Evolutionary conservation across 2,797 vertebrate genomes (phyloP).

Genomic region (Kryptolebias ocellatus): DNA sequence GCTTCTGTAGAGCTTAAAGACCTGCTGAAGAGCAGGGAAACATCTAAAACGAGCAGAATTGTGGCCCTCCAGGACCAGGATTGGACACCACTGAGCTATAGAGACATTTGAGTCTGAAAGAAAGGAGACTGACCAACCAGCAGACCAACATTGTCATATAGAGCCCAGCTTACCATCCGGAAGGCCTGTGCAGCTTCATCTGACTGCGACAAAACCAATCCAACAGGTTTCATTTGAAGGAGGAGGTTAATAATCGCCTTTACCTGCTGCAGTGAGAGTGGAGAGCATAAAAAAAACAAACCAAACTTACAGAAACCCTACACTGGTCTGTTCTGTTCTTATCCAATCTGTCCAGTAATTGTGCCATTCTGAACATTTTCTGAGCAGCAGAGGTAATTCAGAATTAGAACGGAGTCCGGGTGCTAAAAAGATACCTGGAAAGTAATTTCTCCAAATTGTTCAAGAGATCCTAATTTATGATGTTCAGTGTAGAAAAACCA

Average conservation of each 20-base stretch:
- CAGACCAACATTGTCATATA: not conserved
- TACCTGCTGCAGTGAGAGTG: slow-evolving; percentile 18
- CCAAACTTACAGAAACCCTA: slow-evolving; percentile 4
- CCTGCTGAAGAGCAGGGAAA: too few species aligned
- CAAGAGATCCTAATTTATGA: slow-evolving; percentile 9
- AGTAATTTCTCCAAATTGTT: slow-evolving; percentile 31
- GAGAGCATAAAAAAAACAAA: slow-evolving; percentile 20
- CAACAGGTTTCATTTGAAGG: slow-evolving; percentile 27
- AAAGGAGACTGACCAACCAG: slow-evolving; percentile 2
- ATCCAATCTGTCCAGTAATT: slow-evolving; percentile 12
- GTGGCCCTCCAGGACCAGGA: too few species aligned
- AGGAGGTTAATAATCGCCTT: slow-evolving; percentile 13
- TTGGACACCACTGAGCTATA: too few species aligned
- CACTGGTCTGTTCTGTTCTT: not conserved
- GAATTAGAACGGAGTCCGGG: slow-evolving; percentile 4
- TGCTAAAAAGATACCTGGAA: slow-evolving; percentile 11
- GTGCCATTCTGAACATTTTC: slow-evolving; percentile 1
- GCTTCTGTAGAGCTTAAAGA: too few species aligned
- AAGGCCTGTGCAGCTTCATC: not conserved
- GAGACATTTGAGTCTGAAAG: slow-evolving; percentile 5
- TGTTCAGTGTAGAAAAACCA: slow-evolving; percentile 12
- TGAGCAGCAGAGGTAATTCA: not conserved
- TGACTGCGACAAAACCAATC: slow-evolving; percentile 22
- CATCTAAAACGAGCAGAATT: too few species aligned
- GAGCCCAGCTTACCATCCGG: not conserved